Evolutionary conservation across 92 coral and sea anemone genomes (phyloP).

Genomic region (Porites cylindrica): DNA sequence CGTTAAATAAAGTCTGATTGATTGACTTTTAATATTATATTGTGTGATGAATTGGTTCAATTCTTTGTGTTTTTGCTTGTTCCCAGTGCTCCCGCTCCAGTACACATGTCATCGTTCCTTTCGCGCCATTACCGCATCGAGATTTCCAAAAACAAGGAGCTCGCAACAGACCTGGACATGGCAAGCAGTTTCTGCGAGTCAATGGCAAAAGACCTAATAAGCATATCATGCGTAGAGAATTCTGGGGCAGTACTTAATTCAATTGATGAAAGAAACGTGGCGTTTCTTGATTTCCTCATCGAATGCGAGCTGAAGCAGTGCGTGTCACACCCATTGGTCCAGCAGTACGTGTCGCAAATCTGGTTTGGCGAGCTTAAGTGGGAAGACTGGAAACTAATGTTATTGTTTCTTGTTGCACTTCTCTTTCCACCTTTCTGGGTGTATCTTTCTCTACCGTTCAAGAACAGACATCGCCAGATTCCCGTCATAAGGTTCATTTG

Average conservation of each 20-base stretch:
- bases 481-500: slow-evolving; percentile 99
- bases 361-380: slow-evolving; percentile 94
- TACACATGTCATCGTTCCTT: slow-evolving; percentile 83
- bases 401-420: slow-evolving; percentile 83
- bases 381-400: slow-evolving; percentile 90
- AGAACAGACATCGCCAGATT: slow-evolving; percentile 89
- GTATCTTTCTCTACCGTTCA: slow-evolving; percentile 87
- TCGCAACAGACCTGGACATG: slow-evolving; percentile 66
- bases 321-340: slow-evolving; percentile 95
- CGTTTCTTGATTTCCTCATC: slow-evolving; percentile 92
- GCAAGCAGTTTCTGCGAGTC: slow-evolving; percentile 88
- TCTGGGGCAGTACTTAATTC: slow-evolving; percentile 89
- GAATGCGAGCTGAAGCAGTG: slow-evolving; percentile 94
- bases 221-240: slow-evolving; percentile 91
- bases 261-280: slow-evolving; percentile 81
- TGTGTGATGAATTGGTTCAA: not conserved
- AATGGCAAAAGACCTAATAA: slow-evolving; percentile 85
- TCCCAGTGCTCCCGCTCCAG: slow-evolving; percentile 89
- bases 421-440: slow-evolving; percentile 92
- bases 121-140: slow-evolving; percentile 86
- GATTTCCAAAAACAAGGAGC: slow-evolving; percentile 81
- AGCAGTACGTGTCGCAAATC: slow-evolving; percentile 88
- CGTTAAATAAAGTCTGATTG: too few species aligned
- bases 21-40: too few species aligned
- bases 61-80: not conserved